Evolutionary conservation across 2,113 vertebrate genomes (phyloP).

Genomic region (Scomber japonicus): DNA sequence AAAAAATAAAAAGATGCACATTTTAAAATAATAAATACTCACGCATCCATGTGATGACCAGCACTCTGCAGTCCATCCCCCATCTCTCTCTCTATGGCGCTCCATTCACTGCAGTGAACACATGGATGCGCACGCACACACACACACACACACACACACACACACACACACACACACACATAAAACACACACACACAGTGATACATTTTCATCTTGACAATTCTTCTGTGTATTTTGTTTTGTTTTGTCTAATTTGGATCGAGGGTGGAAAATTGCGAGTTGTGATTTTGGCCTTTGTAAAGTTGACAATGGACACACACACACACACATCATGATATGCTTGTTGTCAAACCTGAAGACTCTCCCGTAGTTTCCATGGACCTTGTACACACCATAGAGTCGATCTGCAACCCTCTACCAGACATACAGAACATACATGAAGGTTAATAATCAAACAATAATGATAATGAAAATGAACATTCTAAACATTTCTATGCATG

Average conservation of each 20-base stretch:
- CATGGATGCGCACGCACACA: background rate
- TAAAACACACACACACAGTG: background rate
- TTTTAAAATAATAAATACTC: slow-evolving; percentile 74
- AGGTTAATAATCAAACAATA: background rate
- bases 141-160: background rate
- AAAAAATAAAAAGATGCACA: too few species aligned
- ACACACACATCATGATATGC: background rate
- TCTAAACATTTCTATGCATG: too few species aligned
- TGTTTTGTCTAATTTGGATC: too few species aligned
- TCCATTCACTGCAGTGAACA: slow-evolving; percentile 91
- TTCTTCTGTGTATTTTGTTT: too few species aligned
- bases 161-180: background rate
- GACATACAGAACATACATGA: slow-evolving; percentile 2
- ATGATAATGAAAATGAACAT: background rate
- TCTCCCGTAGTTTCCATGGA: slow-evolving; percentile 97
- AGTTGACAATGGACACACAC: too few species aligned
- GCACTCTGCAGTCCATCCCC: slow-evolving; percentile 96
- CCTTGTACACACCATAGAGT: slow-evolving; percentile 97
- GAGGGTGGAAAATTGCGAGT: too few species aligned
- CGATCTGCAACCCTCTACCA: slow-evolving; percentile 94
- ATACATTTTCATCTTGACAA: too few species aligned
- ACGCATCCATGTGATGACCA: slow-evolving; percentile 98
- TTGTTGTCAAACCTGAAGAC: slow-evolving; percentile 91
- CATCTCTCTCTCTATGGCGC: slow-evolving; percentile 96
- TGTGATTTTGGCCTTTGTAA: too few species aligned